phyloP scores from a whole-genome alignment of 2,888 invertebrate species.

The Andrena camellia region DNA sequence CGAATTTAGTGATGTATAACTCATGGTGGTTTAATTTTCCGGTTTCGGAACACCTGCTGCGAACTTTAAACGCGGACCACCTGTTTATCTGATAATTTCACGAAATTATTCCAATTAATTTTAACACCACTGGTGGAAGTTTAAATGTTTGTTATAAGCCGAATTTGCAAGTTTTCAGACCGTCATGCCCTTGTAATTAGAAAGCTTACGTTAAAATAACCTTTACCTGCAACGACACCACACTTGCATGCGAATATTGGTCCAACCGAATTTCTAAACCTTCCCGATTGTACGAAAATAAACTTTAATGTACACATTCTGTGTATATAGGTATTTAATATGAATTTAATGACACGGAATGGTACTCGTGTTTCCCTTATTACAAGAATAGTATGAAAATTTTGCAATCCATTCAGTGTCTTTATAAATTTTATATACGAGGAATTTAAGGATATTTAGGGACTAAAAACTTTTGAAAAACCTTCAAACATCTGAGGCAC shows the following conservation, averaged over 20 bases:
- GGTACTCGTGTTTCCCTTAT: background rate
- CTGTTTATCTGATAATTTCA: slow-evolving; percentile 64
- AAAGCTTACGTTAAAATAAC: slow-evolving; percentile 35
- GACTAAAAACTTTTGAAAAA: too few species aligned
- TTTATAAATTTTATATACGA: background rate
- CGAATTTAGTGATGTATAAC: slow-evolving; percentile 53
- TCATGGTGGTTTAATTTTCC: slow-evolving; percentile 62
- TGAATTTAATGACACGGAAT: background rate
- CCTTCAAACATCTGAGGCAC: too few species aligned
- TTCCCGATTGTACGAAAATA: background rate
- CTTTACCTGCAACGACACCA: slow-evolving; percentile 1
- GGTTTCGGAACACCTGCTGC: slow-evolving; percentile 59
- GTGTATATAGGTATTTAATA: background rate
- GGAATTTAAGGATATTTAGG: background rate
- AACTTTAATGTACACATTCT: background rate
- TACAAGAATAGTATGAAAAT: background rate
- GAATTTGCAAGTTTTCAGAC: slow-evolving; percentile 55
- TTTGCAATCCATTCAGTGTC: background rate
- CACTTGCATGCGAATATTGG: background rate
- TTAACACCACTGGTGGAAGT: slow-evolving; percentile 45
- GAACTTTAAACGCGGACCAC: slow-evolving; percentile 58
- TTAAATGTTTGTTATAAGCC: slow-evolving; percentile 61
- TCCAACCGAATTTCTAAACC: background rate
- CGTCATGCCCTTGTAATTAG: slow-evolving; percentile 54
- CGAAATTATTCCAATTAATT: slow-evolving; percentile 61